Base-by-base conservation (phyloP, 35 echinoderm and acorn worm species). In the Eucidaris tribuloides region DNA sequence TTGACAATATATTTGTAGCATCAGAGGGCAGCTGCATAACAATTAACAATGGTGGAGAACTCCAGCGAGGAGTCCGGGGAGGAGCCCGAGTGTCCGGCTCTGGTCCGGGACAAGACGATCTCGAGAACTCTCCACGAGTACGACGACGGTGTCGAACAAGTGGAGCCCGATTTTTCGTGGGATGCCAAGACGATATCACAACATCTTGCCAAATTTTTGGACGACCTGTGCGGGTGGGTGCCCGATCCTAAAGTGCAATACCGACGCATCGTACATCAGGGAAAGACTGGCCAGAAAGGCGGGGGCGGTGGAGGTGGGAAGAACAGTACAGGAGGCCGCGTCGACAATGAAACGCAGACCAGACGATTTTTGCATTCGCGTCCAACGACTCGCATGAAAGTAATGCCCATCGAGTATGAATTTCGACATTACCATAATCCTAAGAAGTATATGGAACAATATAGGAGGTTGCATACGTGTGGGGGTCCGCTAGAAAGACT, bases 371-470 rank as follows among this genome's bases (percentile, higher is more conserved):
- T 74, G 14, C 38, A 38, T 18, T 74, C 68, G 14, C 36, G 68
- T 35, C 35, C 37, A 22, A 22, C 68, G 36, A 74, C 35, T 74
- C 68, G 68, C n/a, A 44, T 74, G 55, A 79, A 57, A 14, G 60
- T 43, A 18, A 46, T 50, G 25, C 62, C 42, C n/a, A 40, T 40
- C 19, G 85, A 95, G 14, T 95, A 81, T 58, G 76, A 95, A 39
- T 95, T 95, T 41, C 84, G 84, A 64, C 92, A 95, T 65, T 90
- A 90, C 82, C 43, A 57, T 52, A 89, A 95, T 41, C 83, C 79
- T 1, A 95, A 70, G 65, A 95, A 86, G 46, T 95, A 95, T 46
- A 90, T 89, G 17, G 92, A 95, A 65, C 92, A 95, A 41, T 95
- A 95, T 83, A 57, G 92, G 9, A 80, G 92, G 56, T 95, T 82